phyloP scores from a whole-genome alignment of 2,797 vertebrate genomes.

The Phalanger gymnotis region DNA sequence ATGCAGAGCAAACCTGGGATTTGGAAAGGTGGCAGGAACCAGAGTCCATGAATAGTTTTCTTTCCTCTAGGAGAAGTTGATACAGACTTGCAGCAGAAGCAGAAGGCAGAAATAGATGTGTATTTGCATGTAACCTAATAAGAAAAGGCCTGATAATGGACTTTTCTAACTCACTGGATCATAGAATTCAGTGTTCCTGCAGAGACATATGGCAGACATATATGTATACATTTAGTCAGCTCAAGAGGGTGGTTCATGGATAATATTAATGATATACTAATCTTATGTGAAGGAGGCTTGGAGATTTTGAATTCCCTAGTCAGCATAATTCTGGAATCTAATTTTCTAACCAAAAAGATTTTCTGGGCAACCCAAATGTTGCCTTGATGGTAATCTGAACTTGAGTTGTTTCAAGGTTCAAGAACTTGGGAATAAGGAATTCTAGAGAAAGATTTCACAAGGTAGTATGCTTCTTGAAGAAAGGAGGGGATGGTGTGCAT shows the following conservation, averaged over 20 bases:
- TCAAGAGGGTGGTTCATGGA: background rate
- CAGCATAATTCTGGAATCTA: background rate
- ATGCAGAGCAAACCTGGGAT: background rate
- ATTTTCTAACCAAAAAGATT: background rate
- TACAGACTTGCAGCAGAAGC: background rate
- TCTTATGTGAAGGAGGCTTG: background rate
- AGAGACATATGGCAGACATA: background rate
- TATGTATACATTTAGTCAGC: background rate
- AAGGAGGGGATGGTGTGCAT: background rate
- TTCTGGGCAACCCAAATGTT: background rate
- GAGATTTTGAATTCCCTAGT: background rate
- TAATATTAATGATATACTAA: background rate
- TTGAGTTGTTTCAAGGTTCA: background rate
- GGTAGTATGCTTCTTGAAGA: background rate
- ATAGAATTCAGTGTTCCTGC: background rate
- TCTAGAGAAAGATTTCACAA: background rate
- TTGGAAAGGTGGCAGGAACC: background rate
- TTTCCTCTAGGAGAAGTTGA: background rate
- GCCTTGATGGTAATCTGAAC: background rate
- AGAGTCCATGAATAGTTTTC: background rate
- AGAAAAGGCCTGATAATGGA: background rate
- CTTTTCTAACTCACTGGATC: background rate
- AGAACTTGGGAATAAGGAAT: background rate
- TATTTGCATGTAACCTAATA: background rate
- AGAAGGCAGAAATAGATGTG: background rate